Percentiles rank a stretch among this genome's conserved stretches.
Evolutionary conservation across 2,797 vertebrate genomes (phyloP).

Genomic region (Loris lydekkerianus): DNA sequence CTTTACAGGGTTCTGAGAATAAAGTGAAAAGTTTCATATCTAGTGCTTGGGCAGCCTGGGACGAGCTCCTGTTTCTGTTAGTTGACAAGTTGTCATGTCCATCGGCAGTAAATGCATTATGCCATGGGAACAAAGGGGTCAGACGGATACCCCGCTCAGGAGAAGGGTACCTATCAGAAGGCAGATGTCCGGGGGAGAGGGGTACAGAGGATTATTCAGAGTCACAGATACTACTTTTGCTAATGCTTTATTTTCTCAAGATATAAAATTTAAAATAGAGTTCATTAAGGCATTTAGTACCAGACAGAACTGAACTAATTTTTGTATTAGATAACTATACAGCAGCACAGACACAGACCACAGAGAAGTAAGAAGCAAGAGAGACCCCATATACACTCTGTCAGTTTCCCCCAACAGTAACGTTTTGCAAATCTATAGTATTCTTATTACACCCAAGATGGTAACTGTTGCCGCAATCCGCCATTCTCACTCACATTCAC

Average conservation of each 20-base stretch:
- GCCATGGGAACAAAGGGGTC: background rate
- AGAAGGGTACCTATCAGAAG: background rate
- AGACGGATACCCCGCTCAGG: background rate
- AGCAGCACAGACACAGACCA: background rate
- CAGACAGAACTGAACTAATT: background rate
- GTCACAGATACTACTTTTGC: background rate
- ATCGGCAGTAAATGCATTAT: background rate
- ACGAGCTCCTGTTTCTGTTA: background rate
- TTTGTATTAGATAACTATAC: background rate
- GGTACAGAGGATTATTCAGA: background rate
- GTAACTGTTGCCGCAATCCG: background rate
- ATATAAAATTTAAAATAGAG: background rate
- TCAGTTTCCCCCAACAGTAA: background rate
- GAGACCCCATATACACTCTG: background rate
- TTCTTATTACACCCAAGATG: background rate
- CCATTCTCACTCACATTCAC: background rate
- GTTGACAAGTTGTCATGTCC: background rate
- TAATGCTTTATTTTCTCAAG: constrained; percentile 41
- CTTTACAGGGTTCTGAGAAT: background rate
- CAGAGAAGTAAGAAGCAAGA: background rate
- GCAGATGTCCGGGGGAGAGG: accelerated
- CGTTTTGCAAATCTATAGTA: background rate
- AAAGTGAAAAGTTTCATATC: background rate
- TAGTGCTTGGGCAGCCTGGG: background rate
- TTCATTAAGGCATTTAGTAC: background rate